Conservation (phyloP, 1,140 invertebrate genomes). For the Lucilia cuprina region DNA sequence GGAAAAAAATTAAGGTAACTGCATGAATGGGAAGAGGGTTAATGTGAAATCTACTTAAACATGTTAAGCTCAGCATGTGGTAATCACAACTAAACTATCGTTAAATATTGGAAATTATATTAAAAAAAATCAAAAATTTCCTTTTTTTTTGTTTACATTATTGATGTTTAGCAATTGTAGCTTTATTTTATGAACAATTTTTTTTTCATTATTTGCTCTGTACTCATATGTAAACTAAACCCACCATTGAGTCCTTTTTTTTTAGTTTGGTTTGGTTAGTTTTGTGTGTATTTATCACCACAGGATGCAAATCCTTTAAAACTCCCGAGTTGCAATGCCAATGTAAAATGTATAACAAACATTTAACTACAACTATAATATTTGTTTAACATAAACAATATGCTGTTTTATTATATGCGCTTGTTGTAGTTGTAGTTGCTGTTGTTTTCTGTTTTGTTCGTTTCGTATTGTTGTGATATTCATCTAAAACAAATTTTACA, state of each 20-base stretch:
- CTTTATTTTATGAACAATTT: not conserved
- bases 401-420: not conserved
- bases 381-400: conserved; percentile 4
- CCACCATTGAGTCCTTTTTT: not conserved
- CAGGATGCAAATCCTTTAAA: not conserved
- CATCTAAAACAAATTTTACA: not conserved
- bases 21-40: not conserved
- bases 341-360: not conserved
- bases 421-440: too few relatives aligned
- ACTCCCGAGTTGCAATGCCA: not conserved
- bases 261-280: not conserved
- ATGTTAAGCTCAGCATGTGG: not conserved
- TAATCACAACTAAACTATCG: conserved; percentile 2
- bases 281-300: not conserved
- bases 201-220: not conserved
- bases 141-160: not conserved
- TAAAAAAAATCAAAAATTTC: not conserved
- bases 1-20: too few relatives aligned
- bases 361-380: not conserved
- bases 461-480: not conserved
- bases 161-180: not conserved
- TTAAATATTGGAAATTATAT: not conserved
- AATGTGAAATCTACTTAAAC: not conserved
- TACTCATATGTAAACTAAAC: not conserved
- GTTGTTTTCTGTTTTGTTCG: too few relatives aligned